A percentile compares a stretch with the other conserved stretches of the same genome.
Evolutionary conservation across 2,888 invertebrate species (phyloP).

Genomic region (Ceraclea dissimilis): DNA sequence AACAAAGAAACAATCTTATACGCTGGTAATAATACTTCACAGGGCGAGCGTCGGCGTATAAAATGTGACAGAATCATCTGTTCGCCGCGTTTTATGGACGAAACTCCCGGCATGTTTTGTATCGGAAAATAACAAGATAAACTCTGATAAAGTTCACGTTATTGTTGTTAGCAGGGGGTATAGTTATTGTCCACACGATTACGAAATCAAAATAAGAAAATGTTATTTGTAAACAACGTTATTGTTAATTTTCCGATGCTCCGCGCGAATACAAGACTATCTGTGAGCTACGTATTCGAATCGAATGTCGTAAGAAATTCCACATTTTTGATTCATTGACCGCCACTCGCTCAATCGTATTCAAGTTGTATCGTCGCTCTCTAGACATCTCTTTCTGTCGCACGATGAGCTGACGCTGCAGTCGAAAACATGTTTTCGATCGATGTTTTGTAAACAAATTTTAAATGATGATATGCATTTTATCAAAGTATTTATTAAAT

Average conservation of each 20-base stretch:
- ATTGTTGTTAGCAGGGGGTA: conserved; percentile 10
- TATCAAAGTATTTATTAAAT: too few relatives aligned
- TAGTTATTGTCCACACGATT: neutral
- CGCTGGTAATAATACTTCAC: conserved; percentile 7
- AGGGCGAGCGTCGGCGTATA: conserved; percentile 12
- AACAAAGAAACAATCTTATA: neutral
- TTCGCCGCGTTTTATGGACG: conserved; percentile 17
- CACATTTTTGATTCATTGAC: too few relatives aligned
- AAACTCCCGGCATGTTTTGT: conserved; percentile 3
- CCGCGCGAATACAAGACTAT: conserved; percentile 27
- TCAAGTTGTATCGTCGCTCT: neutral
- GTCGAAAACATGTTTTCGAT: too few relatives aligned
- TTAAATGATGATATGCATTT: too few relatives aligned
- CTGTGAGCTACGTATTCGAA: conserved; percentile 52
- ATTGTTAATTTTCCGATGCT: conserved; percentile 6
- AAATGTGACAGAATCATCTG: conserved; percentile 13
- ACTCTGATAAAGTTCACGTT: conserved; percentile 7
- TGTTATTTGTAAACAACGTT: neutral
- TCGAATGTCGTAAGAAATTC: conserved; percentile 44
- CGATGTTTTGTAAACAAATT: too few relatives aligned
- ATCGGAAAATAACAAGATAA: conserved; percentile 9
- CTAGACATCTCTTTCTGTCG: neutral
- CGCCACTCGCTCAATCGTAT: neutral
- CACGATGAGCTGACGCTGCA: neutral
- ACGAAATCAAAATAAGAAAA: conserved; percentile 3